These are phyloP conservation scores for Gyps fulvus DNA, from an alignment of 2,113 vertebrate genomes.

Conservation along the genomic window DNA sequence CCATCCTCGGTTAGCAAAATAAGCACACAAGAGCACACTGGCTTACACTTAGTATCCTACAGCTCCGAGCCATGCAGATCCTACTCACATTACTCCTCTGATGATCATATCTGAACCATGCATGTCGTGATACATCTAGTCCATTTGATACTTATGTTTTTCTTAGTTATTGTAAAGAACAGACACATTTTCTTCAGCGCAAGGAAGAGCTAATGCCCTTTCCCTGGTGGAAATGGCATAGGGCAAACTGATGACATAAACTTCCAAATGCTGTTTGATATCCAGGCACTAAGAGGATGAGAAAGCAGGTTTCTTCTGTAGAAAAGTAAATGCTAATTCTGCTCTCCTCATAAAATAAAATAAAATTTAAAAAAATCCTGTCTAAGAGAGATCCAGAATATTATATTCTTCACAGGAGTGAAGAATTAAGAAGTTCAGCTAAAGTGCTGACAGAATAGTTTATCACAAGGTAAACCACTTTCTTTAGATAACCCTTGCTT, in stretches of 20 bases:
- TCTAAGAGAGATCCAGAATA: neutral
- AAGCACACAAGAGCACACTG: neutral
- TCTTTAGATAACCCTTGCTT: neutral
- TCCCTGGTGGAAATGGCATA: neutral
- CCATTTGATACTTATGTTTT: neutral
- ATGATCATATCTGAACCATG: neutral
- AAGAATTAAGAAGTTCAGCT: constrained; percentile 23
- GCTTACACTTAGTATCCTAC: neutral
- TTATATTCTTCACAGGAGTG: neutral
- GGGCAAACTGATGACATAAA: neutral
- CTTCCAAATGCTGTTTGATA: neutral
- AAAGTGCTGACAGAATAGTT: constrained; percentile 30
- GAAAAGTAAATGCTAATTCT: neutral
- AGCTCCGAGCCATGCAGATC: neutral
- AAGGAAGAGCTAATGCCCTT: neutral
- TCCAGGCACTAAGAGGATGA: neutral
- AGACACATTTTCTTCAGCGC: neutral
- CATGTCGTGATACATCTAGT: neutral
- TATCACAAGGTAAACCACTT: neutral
- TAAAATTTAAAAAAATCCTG: neutral
- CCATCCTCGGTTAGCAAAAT: neutral
- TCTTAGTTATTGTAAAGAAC: neutral
- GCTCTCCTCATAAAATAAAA: neutral
- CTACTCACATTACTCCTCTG: neutral
- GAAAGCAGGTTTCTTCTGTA: neutral